Conservation (phyloP, 2,797 vertebrate genomes). For the Galagoides demidoff region DNA sequence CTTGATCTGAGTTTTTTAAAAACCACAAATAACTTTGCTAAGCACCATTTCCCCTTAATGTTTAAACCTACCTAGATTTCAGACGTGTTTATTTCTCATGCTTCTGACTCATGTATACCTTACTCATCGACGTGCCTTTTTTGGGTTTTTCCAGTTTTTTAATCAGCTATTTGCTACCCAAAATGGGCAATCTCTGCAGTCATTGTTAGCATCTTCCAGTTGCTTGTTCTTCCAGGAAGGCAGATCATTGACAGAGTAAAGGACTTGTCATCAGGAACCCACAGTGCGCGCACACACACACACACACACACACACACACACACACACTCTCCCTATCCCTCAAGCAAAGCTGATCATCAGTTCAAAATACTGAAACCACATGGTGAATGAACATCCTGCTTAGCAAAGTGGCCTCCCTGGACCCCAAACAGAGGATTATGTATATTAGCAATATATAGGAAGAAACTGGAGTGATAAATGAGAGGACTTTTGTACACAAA, state of each 20-base stretch:
- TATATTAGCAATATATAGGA: background rate
- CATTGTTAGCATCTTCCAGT: constrained; percentile 30
- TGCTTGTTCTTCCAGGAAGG: constrained; percentile 31
- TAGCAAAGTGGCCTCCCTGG: background rate
- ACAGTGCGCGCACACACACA: no score
- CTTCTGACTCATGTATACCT: constrained; percentile 47
- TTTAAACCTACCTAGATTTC: constrained; percentile 44
- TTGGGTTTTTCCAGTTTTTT: background rate
- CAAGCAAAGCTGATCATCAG: background rate
- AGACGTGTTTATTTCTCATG: background rate
- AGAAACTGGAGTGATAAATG: constrained; percentile 31
- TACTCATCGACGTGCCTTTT: constrained; percentile 13
- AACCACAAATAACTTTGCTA: constrained; percentile 72
- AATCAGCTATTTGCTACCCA: constrained; percentile 57
- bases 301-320: no score
- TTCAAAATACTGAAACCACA: background rate
- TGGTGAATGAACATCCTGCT: background rate
- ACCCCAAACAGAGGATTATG: constrained; percentile 39
- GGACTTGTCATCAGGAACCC: background rate
- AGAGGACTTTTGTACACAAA: background rate
- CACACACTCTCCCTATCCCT: background rate
- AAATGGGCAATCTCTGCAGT: background rate
- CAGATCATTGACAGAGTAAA: background rate
- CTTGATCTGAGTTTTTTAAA: constrained; percentile 73
- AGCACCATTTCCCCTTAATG: constrained; percentile 36